phyloP scores from a whole-genome alignment of 2,888 invertebrate species.

The Apodemia mormo region DNA sequence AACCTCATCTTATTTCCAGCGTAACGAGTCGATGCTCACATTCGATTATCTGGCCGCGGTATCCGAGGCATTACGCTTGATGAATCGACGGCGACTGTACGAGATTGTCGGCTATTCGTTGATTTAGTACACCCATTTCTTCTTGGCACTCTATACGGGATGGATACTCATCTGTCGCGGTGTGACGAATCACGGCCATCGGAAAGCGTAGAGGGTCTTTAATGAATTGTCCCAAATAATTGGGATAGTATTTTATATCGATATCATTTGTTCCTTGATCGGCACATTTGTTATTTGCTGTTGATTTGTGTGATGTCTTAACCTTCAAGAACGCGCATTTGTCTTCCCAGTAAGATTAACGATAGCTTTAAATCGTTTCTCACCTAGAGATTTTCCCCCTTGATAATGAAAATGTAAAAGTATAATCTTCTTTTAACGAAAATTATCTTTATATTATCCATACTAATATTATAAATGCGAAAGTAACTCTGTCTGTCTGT shows the following conservation, averaged over 20 bases:
- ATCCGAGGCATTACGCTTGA: constrained; percentile 81
- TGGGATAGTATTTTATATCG: constrained; percentile 79
- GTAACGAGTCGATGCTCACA: constrained; percentile 81
- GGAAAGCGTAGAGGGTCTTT: constrained; percentile 69
- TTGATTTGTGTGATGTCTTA: constrained; percentile 76
- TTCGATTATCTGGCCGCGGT: constrained; percentile 80
- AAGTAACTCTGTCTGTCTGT: too few relatives aligned
- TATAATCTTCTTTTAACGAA: neutral
- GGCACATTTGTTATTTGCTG: constrained; percentile 70
- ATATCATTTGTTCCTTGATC: constrained; percentile 74
- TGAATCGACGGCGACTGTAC: constrained; percentile 78
- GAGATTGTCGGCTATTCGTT: constrained; percentile 76
- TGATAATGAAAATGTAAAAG: constrained; percentile 30
- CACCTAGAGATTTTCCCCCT: constrained; percentile 38
- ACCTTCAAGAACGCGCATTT: constrained; percentile 49
- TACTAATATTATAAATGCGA: too few relatives aligned
- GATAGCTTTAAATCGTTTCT: constrained; percentile 39
- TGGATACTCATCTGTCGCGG: constrained; percentile 73
- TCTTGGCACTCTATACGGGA: constrained; percentile 75
- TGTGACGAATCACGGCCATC: constrained; percentile 75
- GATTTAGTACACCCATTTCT: constrained; percentile 78
- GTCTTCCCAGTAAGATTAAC: constrained; percentile 45
- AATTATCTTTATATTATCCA: neutral
- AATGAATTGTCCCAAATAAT: constrained; percentile 82
- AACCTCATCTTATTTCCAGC: constrained; percentile 78